Base-by-base conservation (phyloP, 2,113 vertebrate genomes). In the Raja brachyura region DNA sequence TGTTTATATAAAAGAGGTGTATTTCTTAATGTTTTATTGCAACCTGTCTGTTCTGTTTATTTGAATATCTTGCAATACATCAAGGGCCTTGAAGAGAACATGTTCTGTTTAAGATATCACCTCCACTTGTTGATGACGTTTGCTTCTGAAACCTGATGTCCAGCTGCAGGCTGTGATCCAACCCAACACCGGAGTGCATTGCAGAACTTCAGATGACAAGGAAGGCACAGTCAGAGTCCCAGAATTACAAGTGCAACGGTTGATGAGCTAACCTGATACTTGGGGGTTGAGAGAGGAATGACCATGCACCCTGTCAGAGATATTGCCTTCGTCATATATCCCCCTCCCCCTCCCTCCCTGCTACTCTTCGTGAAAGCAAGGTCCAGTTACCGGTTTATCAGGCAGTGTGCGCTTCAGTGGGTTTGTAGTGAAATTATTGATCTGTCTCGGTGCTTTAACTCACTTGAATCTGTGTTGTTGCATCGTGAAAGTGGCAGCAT, bases 1-100 rank as follows among this genome's bases (percentile, higher is more conserved):
- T 75, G 92, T 54, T 93, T 78, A 76, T 33, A 33, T 28, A 11
- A 93, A 76, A 76, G 93, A 76, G 93, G 76, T 78, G 28, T 93
- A 76, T 93, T 93, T 76, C 16, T 25, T 31, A 25, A 28, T 56
- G 70, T 93, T 93, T 75, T 70, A 93, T 63, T 93, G 25, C 18
- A 59, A 61, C 25, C 56, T 54, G 70, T 13, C 76, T 10, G 48
- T 28, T 54, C 76, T 93, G 31, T 93, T 86, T 86, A 86, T 85
- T 59, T 59, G 54, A 56, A 85, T 61, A 56, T 0, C 81, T 25
- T 61, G 54, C 10, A 1, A n/a, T 61, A n/a, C 81, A n/a, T 88
- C 83, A 66, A 66, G 56, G 61, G 83, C 1, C 83, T 88, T 31
- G 83, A 88, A 88, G 59, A 5, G 83, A 88, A 20, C 28, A 31